Percentiles rank a stretch among this genome's conserved stretches.
Conservation (phyloP, 2,113 vertebrate species). For the Megaceryle maxima region DNA sequence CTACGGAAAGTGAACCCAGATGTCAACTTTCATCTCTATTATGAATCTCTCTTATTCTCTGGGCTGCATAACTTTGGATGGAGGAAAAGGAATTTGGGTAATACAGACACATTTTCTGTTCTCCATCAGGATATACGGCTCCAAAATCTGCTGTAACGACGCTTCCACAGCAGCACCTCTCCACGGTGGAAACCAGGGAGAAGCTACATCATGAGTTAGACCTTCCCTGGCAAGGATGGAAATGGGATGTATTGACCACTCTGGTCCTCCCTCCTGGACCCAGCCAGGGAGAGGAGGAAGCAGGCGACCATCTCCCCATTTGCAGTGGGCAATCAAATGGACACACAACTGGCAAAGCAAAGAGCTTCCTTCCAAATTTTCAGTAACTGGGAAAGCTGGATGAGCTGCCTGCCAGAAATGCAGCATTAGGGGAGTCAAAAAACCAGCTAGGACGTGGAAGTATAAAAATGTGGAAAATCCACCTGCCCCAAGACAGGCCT, state of each 20-base stretch:
- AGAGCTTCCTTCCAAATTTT: neutral
- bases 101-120: neutral
- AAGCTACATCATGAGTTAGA: fast-evolving
- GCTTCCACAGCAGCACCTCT: neutral
- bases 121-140: neutral
- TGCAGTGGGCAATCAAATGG: fast-evolving
- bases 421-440: neutral
- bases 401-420: neutral
- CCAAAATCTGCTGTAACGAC: neutral
- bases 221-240: neutral
- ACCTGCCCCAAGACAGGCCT: neutral
- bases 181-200: neutral
- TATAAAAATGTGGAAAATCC: neutral
- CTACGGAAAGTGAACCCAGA: neutral
- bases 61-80: neutral
- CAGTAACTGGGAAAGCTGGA: neutral
- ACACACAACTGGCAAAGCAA: neutral
- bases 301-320: neutral
- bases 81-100: neutral
- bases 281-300: neutral
- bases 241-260: neutral
- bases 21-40: neutral
- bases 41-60: neutral
- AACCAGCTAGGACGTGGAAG: neutral
- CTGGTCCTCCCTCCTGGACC: fast-evolving